Conservation (phyloP, 1,140 invertebrate genomes). For the Solenopsis invicta region DNA sequence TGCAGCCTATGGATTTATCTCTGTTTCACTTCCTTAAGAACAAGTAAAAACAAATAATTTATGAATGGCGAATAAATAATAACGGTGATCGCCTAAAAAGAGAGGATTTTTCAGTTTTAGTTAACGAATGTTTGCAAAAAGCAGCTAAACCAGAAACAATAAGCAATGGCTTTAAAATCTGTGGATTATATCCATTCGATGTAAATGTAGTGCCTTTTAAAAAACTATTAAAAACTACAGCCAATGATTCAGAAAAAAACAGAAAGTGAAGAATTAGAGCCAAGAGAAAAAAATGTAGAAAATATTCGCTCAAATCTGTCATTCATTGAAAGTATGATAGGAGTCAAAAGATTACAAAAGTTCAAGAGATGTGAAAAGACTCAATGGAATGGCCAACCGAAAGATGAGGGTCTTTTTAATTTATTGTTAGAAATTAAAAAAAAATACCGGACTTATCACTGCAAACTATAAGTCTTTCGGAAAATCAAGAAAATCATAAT, state of each 20-base stretch:
- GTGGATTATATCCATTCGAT: too few relatives aligned
- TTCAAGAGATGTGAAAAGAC: too few relatives aligned
- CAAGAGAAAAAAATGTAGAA: neutral
- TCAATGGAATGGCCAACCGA: too few relatives aligned
- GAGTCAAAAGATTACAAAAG: neutral
- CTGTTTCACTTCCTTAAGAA: slow-evolving; percentile 44
- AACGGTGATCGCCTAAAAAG: neutral
- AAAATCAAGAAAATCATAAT: too few relatives aligned
- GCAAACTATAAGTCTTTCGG: too few relatives aligned
- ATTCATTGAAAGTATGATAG: neutral
- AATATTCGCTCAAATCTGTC: too few relatives aligned
- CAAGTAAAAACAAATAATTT: neutral
- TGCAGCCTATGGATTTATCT: slow-evolving; percentile 81
- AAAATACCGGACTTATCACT: too few relatives aligned
- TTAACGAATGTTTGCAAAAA: neutral
- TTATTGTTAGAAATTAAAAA: neutral
- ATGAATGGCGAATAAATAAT: too few relatives aligned
- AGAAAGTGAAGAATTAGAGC: too few relatives aligned
- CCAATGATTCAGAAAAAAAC: slow-evolving; percentile 1
- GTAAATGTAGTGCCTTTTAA: too few relatives aligned
- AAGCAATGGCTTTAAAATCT: too few relatives aligned
- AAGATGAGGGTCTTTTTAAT: neutral
- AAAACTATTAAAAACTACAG: neutral
- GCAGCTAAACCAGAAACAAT: too few relatives aligned
- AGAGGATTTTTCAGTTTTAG: neutral